phyloP scores from a whole-genome alignment of 2,113 vertebrate genomes.

The Brachyhypopomus gauderio region DNA sequence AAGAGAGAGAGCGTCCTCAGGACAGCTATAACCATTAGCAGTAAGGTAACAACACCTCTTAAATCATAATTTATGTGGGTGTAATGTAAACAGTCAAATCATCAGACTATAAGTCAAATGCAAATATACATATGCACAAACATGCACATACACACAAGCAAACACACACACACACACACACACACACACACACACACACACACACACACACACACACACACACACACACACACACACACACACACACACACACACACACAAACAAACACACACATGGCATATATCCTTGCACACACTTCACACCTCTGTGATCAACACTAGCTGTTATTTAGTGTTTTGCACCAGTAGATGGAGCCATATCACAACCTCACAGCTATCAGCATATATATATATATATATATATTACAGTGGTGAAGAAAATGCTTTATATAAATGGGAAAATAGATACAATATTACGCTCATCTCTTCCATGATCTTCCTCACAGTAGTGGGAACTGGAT shows the following conservation, averaged over 20 bases:
- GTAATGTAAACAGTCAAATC: background rate
- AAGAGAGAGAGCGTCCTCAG: no score
- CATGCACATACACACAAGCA: background rate
- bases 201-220: no score
- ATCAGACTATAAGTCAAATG: background rate
- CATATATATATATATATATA: no score
- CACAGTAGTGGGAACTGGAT: background rate
- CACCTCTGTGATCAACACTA: no score
- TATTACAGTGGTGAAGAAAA: background rate
- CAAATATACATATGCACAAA: background rate
- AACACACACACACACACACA: slow-evolving; percentile 1
- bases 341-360: slow-evolving; percentile 30
- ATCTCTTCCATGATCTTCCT: background rate
- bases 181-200: background rate
- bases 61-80: slow-evolving; percentile 37
- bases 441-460: background rate
- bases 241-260: no score
- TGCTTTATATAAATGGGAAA: no score
- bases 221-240: no score
- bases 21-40: no score
- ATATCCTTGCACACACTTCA: no score
- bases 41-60: no score
- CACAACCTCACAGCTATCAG: background rate
- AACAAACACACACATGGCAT: no score
- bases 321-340: background rate